Evolutionary conservation across 2,888 invertebrate genomes (phyloP).

Genomic region (Eristalis tenax): DNA sequence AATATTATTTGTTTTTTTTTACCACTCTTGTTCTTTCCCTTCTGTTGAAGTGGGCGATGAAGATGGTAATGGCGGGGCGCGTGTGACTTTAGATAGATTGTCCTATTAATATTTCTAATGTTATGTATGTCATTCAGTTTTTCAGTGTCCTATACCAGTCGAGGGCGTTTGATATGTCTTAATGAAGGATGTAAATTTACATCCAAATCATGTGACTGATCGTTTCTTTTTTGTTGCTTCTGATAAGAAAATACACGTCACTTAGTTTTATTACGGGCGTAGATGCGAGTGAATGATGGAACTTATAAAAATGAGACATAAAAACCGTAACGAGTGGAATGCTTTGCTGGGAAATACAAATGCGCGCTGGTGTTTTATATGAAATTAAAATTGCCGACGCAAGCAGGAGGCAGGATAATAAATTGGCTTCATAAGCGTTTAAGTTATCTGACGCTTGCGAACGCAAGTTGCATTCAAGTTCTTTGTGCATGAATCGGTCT

Average conservation of each 20-base stretch:
- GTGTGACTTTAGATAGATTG: constrained; percentile 48
- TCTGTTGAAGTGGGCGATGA: neutral
- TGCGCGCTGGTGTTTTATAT: neutral
- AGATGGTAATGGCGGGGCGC: neutral
- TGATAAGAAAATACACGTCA: neutral
- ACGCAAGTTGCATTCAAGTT: no score
- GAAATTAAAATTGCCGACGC: neutral
- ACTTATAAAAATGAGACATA: neutral
- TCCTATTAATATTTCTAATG: constrained; percentile 54
- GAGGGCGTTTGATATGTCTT: constrained; percentile 19
- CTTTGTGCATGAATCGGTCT: no score
- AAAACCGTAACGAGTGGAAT: neutral
- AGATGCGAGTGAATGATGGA: neutral
- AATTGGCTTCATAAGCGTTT: neutral
- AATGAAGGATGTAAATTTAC: constrained; percentile 43
- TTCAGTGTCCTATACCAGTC: constrained; percentile 6
- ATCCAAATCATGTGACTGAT: constrained; percentile 31
- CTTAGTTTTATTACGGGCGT: neutral
- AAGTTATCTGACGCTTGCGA: no score
- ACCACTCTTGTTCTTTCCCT: neutral
- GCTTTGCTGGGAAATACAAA: neutral
- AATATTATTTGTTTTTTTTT: constrained; percentile 49
- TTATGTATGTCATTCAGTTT: constrained; percentile 39
- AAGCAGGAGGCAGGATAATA: neutral
- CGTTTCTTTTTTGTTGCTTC: neutral